Evolutionary conservation across 2,113 vertebrate species (phyloP), one percentile per base, ranked within the genome.

Genomic region (Rhadina sibilatrix): DNA sequence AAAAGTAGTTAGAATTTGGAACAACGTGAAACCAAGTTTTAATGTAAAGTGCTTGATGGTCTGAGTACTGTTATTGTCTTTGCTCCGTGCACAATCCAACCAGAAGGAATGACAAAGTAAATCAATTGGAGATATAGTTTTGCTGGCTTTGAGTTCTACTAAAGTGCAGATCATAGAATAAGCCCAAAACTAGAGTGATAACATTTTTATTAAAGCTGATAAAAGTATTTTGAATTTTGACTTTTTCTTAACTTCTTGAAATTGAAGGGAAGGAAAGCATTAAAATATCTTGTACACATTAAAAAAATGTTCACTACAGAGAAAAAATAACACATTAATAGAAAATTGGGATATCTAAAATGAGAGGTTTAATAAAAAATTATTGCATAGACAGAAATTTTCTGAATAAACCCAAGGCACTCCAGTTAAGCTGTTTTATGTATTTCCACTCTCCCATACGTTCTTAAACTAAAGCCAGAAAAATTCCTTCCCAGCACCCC

Each of bases 1-100:
- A 38, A 61, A 87, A 83, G n/a, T 5, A 19, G 25, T n/a, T n/a
- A 22, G 15, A 52, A 69, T 44, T 9, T 42, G 30, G 38, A 91
- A 30, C 3, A 31, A 9, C 0, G 2, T 16, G 10, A 65, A 87
- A 21, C 5, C 0, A 24, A 37, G 23, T 42, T 81, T 65, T 50
- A 37, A 53, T 4, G 31, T 9, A 8, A 50, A 54, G 4, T 12
- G 11, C 3, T 37, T 37, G 25, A 17, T 37, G 40, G 66, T 11
- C 33, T 44, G 42, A 53, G 16, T 9, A 6, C 1, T 1, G 15
- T 19, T 65, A 23, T 14, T 23, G 40, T 18, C 3, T 2, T 12
- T 69, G 33, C 15, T 52, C 2, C 0, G 28, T 25, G 66, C 44
- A 0, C 12, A 28, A 23, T 2, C 27, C 53, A 59, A 3, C 17